These are phyloP conservation scores for Hydropsyche betteni DNA, from an alignment of 2,888 invertebrate genomes.

Conservation along the genomic window DNA sequence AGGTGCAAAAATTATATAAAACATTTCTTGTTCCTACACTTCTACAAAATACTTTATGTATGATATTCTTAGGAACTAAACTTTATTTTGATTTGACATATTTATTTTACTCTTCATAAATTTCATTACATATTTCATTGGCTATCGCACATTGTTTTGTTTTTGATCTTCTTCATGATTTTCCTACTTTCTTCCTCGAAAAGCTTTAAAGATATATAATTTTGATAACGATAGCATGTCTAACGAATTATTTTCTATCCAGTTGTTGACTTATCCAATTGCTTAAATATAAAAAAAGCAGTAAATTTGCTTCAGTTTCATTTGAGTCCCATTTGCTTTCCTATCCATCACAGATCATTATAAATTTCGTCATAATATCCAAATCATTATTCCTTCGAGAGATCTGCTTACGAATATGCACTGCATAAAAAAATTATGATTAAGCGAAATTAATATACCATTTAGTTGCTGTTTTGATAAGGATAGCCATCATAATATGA, in stretches of 20 bases:
- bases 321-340: constrained; percentile 60
- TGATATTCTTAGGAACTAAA: background rate
- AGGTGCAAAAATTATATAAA: constrained; percentile 1
- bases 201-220: too few species aligned
- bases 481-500: background rate
- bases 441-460: constrained; percentile 11
- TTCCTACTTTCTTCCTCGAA: too few species aligned
- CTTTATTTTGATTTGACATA: too few species aligned
- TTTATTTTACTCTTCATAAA: too few species aligned
- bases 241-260: constrained; percentile 45
- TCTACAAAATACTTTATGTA: constrained; percentile 36
- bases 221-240: too few species aligned
- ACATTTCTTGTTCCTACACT: constrained; percentile 7
- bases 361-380: constrained; percentile 58
- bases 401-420: constrained; percentile 66
- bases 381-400: constrained; percentile 64
- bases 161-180: too few species aligned
- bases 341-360: constrained; percentile 59
- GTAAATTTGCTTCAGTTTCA: constrained; percentile 59
- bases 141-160: too few species aligned
- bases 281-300: constrained; percentile 61
- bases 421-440: constrained; percentile 51
- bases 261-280: constrained; percentile 53
- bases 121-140: too few species aligned
- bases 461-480: constrained; percentile 26